phyloP scores from a whole-genome alignment of 2,797 vertebrate species.

The Pseudochirops corinnae region DNA sequence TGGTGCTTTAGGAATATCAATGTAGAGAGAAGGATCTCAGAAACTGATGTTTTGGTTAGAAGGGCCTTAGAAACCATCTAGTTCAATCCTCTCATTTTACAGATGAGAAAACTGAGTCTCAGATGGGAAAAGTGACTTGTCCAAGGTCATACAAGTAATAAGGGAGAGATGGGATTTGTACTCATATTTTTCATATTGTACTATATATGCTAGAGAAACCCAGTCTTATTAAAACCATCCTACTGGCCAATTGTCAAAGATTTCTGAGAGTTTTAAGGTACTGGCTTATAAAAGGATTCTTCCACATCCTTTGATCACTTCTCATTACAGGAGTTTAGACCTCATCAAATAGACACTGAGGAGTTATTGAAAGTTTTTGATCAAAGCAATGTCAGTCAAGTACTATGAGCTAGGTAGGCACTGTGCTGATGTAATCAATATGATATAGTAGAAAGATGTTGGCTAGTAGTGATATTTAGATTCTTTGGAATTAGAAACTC shows the following conservation, averaged over 20 bases:
- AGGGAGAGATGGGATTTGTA: not conserved
- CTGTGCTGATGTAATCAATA: not conserved
- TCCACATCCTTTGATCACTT: not conserved
- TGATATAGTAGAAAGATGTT: not conserved
- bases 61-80: not conserved
- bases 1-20: not conserved
- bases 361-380: not conserved
- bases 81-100: not conserved
- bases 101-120: not conserved
- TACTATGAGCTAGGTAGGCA: not conserved
- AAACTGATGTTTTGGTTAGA: not conserved
- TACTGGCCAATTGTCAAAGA: not conserved
- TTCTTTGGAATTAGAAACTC: not conserved
- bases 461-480: not conserved
- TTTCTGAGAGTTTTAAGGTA: not conserved
- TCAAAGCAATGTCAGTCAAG: not conserved
- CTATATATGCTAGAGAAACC: not conserved
- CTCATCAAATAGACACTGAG: not conserved
- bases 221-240: not conserved
- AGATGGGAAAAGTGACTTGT: constrained; percentile 24
- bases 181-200: not conserved
- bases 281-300: not conserved
- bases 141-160: not conserved
- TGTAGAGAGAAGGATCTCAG: not conserved
- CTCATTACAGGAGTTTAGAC: not conserved